Percentiles rank a stretch among this genome's conserved stretches.
phyloP scores from a whole-genome alignment of 2,797 vertebrate genomes.

The Anas georgica region DNA sequence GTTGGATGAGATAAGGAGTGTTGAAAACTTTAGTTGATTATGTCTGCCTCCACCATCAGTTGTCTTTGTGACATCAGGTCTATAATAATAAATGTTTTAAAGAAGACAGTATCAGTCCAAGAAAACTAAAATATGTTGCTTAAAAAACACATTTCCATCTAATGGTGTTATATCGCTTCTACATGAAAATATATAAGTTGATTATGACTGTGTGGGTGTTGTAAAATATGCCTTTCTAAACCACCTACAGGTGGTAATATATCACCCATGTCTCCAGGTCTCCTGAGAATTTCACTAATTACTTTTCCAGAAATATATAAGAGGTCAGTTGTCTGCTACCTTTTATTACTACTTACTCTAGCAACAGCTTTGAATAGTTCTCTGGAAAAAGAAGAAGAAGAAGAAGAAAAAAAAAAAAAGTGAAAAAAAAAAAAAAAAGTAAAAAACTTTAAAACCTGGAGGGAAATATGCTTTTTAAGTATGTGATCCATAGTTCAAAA shows the following conservation, averaged over 20 bases:
- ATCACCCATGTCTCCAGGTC: conserved; percentile 63
- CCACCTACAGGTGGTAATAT: conserved; percentile 66
- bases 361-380: conserved; percentile 56
- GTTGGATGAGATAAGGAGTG: conserved; percentile 65
- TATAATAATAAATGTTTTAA: conserved; percentile 43
- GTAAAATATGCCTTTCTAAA: conserved; percentile 64
- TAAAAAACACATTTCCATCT: conserved; percentile 52
- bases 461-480: conserved; percentile 3
- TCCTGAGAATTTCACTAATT: conserved; percentile 69
- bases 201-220: conserved; percentile 61
- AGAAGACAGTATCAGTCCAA: conserved; percentile 20
- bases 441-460: conserved; percentile 55
- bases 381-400: conserved; percentile 16
- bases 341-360: conserved; percentile 68
- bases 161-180: conserved; percentile 20
- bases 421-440: neutral
- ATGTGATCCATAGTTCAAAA: conserved; percentile 22
- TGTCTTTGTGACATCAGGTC: conserved; percentile 49
- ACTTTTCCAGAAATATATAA: conserved; percentile 69
- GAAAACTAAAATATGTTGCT: conserved; percentile 47
- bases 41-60: conserved; percentile 52
- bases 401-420: neutral
- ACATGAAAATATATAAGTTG: conserved; percentile 63
- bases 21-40: conserved; percentile 64
- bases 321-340: conserved; percentile 67